Percentiles rank a stretch among this genome's conserved stretches.
These are phyloP conservation scores for Nematolebias whitei DNA, from an alignment of 2,113 vertebrate genomes.

Conservation along the genomic window DNA sequence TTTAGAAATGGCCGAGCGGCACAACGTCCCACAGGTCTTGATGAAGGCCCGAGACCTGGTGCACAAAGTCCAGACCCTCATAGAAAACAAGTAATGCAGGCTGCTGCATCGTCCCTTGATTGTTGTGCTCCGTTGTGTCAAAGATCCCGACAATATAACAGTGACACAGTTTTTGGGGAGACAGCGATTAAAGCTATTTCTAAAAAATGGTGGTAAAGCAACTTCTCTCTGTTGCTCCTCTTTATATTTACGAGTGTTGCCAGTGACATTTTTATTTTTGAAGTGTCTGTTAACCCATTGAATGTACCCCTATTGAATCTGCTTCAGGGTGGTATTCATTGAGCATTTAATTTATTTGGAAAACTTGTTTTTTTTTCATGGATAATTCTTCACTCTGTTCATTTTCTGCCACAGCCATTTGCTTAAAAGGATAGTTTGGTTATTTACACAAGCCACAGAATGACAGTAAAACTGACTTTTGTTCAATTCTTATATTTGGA, in stretches of 20 bases:
- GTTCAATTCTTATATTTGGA: too few species aligned
- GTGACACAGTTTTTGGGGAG: not conserved
- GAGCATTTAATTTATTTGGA: slow-evolving; percentile 78
- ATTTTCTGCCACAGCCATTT: slow-evolving; percentile 10
- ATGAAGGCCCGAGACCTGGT: slow-evolving; percentile 93
- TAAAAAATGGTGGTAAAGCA: slow-evolving; percentile 43
- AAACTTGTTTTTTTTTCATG: slow-evolving; percentile 78
- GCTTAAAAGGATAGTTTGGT: not conserved
- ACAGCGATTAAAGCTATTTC: slow-evolving; percentile 20
- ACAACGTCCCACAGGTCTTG: slow-evolving; percentile 90
- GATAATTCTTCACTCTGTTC: slow-evolving; percentile 52
- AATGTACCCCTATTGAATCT: slow-evolving; percentile 71
- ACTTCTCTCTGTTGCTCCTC: slow-evolving; percentile 49
- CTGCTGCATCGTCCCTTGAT: not conserved
- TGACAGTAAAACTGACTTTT: too few species aligned
- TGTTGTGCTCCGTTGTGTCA: slow-evolving; percentile 37
- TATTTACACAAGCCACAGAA: too few species aligned
- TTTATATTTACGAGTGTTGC: slow-evolving; percentile 60
- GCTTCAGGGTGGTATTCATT: slow-evolving; percentile 76
- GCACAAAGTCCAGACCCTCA: slow-evolving; percentile 95
- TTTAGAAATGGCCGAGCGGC: slow-evolving; percentile 94
- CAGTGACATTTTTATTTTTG: slow-evolving; percentile 54
- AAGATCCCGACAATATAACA: slow-evolving; percentile 19
- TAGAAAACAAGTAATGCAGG: slow-evolving; percentile 94
- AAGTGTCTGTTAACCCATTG: slow-evolving; percentile 67